Base-by-base conservation (phyloP, 2,797 vertebrate species). In the Melanotaenia maccullochi region DNA sequence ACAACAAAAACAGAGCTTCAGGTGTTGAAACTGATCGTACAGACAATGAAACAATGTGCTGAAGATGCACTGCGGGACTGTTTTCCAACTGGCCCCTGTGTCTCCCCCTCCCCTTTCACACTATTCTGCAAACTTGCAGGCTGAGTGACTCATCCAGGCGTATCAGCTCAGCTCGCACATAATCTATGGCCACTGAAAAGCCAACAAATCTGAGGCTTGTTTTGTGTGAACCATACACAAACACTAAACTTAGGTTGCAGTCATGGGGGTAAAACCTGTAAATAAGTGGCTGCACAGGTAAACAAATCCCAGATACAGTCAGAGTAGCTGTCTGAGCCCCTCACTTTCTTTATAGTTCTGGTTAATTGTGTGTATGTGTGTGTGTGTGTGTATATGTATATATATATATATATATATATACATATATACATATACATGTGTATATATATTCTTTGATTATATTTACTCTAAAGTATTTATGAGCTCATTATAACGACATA, bases 111-210 rank as follows among this genome's bases (percentile, higher is more conserved):
- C 93, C 90, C 86, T 87, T 85, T 84, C 65, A 42, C 78, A 85
- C 91, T 92, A 89, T 93, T 91, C 93, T 92, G 92, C 93, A 94
- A 95, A 95, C 93, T 93, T 93, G 86, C 91, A 94, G 92, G 86
- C 92, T 67, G 91, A 93, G 94, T 95, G 94, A 95, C 92, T 95
- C 94, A 95, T 95, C 90, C 89, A 90, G 87, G 89, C 91, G 85
- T 89, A 92, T 91, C 82, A 68, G 84, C 90, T 90, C 84, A 80
- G 87, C 90, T 76, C 82, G 22, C 88, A 87, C 79, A 89, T 85
- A 87, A 91, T 90, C 87, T 86, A 75, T 69, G 72, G 79, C 79
- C 82, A 80, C 47, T 73, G 71, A 71, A 82, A 89, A 70, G 18
- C 64, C 76, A 81, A 69, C 80, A 84, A 79, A 86, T 64, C 68